phyloP scores from a whole-genome alignment of 2,888 invertebrate species.

The Scaptomyza parva region DNA sequence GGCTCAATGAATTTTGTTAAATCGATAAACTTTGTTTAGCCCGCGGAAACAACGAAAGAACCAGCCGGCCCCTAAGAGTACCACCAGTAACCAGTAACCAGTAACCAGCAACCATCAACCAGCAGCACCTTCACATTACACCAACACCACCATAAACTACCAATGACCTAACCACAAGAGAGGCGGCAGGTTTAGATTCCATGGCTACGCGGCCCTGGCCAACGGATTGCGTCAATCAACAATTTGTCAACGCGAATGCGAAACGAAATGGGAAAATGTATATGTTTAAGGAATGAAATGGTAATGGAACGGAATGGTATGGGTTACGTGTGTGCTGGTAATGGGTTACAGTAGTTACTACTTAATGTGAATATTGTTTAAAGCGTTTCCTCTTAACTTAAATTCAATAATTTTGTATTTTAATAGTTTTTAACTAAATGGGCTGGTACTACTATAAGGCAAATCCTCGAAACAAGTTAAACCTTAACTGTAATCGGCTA shows the following conservation, averaged over 20 bases:
- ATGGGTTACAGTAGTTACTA: slow-evolving; percentile 1
- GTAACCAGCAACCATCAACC: slow-evolving; percentile 16
- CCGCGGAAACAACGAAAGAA: slow-evolving; percentile 77
- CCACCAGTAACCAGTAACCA: slow-evolving; percentile 22
- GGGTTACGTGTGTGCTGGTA: not conserved
- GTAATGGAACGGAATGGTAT: slow-evolving; percentile 1
- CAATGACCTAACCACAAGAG: slow-evolving; percentile 51
- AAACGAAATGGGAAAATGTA: slow-evolving; percentile 10
- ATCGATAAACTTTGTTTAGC: slow-evolving; percentile 80
- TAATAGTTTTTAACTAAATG: too few species aligned
- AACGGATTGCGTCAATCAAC: slow-evolving; percentile 79
- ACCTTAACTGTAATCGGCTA: too few species aligned
- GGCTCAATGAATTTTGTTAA: slow-evolving; percentile 77
- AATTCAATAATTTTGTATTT: too few species aligned
- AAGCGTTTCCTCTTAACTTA: too few species aligned
- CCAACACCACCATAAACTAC: slow-evolving; percentile 16
- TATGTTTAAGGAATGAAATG: not conserved
- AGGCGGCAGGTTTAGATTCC: slow-evolving; percentile 52
- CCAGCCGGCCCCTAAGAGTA: slow-evolving; percentile 66
- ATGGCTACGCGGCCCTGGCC: slow-evolving; percentile 70
- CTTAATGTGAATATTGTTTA: not conserved
- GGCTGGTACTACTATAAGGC: too few species aligned
- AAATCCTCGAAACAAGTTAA: too few species aligned
- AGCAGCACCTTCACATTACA: slow-evolving; percentile 5
- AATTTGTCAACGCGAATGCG: slow-evolving; percentile 72